phyloP scores from a whole-genome alignment of 2,888 invertebrate species.

The Parnassius glacialis region DNA sequence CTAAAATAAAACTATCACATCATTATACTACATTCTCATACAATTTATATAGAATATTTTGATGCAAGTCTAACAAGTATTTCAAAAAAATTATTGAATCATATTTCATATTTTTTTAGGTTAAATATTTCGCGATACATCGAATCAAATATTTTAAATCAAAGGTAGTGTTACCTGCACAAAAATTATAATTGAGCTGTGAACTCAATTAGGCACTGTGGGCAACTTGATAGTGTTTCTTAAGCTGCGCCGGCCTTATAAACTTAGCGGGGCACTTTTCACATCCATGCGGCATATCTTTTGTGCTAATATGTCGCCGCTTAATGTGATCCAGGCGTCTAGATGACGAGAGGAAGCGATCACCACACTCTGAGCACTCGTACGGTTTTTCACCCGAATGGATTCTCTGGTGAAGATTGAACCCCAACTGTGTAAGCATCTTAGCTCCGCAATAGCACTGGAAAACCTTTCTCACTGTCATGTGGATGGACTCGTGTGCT shows the following conservation, averaged over 20 bases:
- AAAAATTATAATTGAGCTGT: not conserved
- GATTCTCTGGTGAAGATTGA: constrained; percentile 56
- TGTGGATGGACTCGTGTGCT: constrained; percentile 56
- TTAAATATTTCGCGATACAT: not conserved
- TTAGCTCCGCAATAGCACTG: constrained; percentile 61
- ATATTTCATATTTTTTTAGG: too few relatives aligned
- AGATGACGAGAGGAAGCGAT: constrained; percentile 63
- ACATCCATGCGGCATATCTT: constrained; percentile 58
- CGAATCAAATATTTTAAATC: not conserved
- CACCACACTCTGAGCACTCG: constrained; percentile 57
- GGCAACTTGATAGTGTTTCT: constrained; percentile 54
- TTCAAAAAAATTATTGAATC: too few relatives aligned
- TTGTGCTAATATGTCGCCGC: constrained; percentile 51
- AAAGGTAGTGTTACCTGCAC: not conserved
- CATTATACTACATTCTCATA: too few relatives aligned
- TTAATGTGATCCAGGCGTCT: constrained; percentile 63
- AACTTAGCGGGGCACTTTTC: constrained; percentile 58
- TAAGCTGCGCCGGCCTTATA: constrained; percentile 62
- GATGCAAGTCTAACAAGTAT: too few relatives aligned
- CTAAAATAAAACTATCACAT: too few relatives aligned
- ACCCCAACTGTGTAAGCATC: constrained; percentile 55
- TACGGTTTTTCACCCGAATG: constrained; percentile 65
- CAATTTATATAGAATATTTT: too few relatives aligned
- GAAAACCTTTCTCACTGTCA: constrained; percentile 45
- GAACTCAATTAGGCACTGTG: constrained; percentile 35